phyloP scores from a whole-genome alignment of 1,140 invertebrate species.

The Saccostrea glomerata region DNA sequence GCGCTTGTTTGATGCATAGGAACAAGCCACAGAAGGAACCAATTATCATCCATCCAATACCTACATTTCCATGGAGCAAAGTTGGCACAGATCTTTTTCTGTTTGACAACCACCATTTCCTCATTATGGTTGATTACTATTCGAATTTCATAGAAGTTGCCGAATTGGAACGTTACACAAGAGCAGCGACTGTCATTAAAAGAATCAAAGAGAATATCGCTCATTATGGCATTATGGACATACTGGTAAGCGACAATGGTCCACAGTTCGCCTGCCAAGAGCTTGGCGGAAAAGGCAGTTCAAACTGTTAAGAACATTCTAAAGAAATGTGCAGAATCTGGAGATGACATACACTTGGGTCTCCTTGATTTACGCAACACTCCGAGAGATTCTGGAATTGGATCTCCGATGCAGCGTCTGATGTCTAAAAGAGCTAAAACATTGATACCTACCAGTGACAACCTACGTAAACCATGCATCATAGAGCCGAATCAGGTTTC shows the following conservation, averaged over 20 bases:
- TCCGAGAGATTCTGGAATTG: slow-evolving; percentile 32
- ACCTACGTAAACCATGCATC: slow-evolving; percentile 13
- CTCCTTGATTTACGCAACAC: slow-evolving; percentile 52
- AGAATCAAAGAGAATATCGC: slow-evolving; percentile 14
- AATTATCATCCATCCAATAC: slow-evolving; percentile 46
- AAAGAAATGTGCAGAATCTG: slow-evolving; percentile 15
- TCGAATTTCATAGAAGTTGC: slow-evolving; percentile 44
- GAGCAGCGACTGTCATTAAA: slow-evolving; percentile 22
- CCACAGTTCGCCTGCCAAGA: slow-evolving; percentile 62
- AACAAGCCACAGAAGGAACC: slow-evolving; percentile 47
- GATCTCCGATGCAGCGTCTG: slow-evolving; percentile 53
- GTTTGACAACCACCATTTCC: slow-evolving; percentile 22
- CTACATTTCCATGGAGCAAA: slow-evolving; percentile 46
- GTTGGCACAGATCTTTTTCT: slow-evolving; percentile 42
- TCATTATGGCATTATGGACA: slow-evolving; percentile 53
- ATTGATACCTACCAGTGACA: slow-evolving; percentile 6
- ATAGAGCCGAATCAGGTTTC: background rate
- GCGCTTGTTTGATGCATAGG: slow-evolving; percentile 66
- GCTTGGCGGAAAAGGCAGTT: slow-evolving; percentile 33
- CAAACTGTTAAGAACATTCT: slow-evolving; percentile 33
- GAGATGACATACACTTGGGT: slow-evolving; percentile 49
- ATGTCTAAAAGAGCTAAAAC: slow-evolving; percentile 27
- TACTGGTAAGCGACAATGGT: slow-evolving; percentile 62
- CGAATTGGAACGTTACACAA: slow-evolving; percentile 21
- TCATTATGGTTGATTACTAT: slow-evolving; percentile 49